phyloP scores from a whole-genome alignment of 2,888 invertebrate genomes.

The Heliconius sara region DNA sequence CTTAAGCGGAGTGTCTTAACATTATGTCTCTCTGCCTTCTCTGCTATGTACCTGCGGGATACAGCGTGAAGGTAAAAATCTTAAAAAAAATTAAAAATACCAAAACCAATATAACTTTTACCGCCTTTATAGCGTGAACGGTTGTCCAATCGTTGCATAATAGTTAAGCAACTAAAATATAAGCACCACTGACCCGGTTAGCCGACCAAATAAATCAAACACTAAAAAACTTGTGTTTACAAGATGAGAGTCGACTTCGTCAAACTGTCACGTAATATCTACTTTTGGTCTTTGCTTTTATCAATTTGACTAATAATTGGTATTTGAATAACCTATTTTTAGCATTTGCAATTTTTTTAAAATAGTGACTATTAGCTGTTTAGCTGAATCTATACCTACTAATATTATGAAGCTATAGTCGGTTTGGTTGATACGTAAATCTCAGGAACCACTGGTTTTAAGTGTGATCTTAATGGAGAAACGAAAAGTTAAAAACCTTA shows the following conservation, averaged over 20 bases:
- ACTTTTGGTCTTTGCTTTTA: not conserved
- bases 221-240: slow-evolving; percentile 14
- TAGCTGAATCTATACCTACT: no score
- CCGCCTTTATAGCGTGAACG: slow-evolving; percentile 11
- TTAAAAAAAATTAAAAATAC: not conserved
- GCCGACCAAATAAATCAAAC: slow-evolving; percentile 36
- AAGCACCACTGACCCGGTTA: slow-evolving; percentile 39
- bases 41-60: not conserved
- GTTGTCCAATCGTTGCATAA: slow-evolving; percentile 40
- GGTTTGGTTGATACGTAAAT: no score
- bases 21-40: no score
- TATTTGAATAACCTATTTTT: not conserved
- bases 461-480: no score
- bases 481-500: not conserved
- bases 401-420: no score
- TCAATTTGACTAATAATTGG: not conserved
- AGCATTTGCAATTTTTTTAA: no score
- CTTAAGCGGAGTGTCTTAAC: no score
- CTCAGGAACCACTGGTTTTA: no score
- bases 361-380: no score
- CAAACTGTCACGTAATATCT: slow-evolving; percentile 2
- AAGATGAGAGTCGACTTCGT: slow-evolving; percentile 5
- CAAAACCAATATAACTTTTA: not conserved
- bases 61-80: not conserved
- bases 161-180: slow-evolving; percentile 31